Evolutionary conservation across 2,888 invertebrate genomes (phyloP), one percentile per base, ranked within the genome.

Genomic region (Mythimna lalbum): DNA sequence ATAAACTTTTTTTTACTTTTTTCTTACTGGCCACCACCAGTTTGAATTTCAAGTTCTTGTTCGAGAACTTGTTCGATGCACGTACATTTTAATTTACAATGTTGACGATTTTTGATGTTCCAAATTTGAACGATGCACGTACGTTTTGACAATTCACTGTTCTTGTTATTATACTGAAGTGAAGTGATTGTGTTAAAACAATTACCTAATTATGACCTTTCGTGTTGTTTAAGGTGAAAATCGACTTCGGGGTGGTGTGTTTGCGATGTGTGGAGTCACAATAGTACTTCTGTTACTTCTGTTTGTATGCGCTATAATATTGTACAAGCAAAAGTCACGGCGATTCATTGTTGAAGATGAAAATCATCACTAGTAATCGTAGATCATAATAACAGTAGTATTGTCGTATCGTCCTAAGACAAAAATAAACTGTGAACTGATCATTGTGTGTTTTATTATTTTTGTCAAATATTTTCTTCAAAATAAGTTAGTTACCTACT

Each of bases 201-300:
- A 19, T 47, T 43, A 19, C 2, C 47, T 23, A 27, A 39, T n/a
- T 47, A 7, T 36, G n/a, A 56, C 12, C 12, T 14, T 27, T 43
- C 12, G 17, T 36, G 17, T 76, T 68, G 69, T 89, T 90, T 21
- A 85, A 95, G 95, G 88, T 87, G 94, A 91, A 75, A 87, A 82
- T 72, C 95, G 97, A 63, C 94, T 97, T 73, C 94, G 96, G 14
- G 97, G 97, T 78, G 97, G 97, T 39, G 96, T 97, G 84, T 96
- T 97, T 83, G 97, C 97, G 1, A 94, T 97, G 90, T 95, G 96
- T 73, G 97, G 96, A 31, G 92, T 97, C 31, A 94, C 96, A 43
- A 88, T 95, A 50, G 93, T 96, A 33, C 90, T 97, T 36, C 89
- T 97, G 39, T 87, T 94, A 33, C 89, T 97, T 23, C 91, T 97